phyloP scores from a whole-genome alignment of 1,140 invertebrate genomes.

The Scaptomyza montana region DNA sequence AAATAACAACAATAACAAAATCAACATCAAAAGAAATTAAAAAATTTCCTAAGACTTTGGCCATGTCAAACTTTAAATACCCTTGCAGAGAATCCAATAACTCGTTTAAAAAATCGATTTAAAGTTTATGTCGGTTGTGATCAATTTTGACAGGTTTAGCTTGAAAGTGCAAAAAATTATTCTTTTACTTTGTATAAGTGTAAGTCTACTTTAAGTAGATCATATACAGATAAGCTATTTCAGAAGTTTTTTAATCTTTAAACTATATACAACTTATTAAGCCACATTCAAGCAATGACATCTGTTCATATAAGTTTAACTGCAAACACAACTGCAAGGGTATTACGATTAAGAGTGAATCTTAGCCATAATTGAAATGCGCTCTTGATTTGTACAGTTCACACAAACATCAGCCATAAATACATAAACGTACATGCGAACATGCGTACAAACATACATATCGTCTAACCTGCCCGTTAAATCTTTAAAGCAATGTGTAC shows the following conservation, averaged over 20 bases:
- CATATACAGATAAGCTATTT: no score
- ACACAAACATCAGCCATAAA: conserved; percentile 50
- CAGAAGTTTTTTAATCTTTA: no score
- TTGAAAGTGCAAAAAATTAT: no score
- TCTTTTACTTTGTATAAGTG: no score
- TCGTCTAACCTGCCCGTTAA: no score
- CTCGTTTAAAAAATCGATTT: background rate
- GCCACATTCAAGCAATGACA: background rate
- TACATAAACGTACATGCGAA: background rate
- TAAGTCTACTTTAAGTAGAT: no score
- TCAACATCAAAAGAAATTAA: conserved; percentile 5
- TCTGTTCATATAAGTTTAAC: no score
- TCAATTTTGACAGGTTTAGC: no score
- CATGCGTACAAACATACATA: no score
- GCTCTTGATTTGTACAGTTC: conserved; percentile 17
- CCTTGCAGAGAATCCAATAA: conserved; percentile 2
- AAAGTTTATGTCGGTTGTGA: no score
- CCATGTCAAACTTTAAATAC: conserved; percentile 13
- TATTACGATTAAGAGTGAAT: conserved; percentile 3
- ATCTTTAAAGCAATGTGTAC: no score
- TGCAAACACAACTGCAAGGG: background rate
- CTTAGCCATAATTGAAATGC: conserved; percentile 36
- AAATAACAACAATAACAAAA: conserved; percentile 34
- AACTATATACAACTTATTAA: no score
- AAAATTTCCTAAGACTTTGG: conserved; percentile 1